Evolutionary conservation across 1,140 invertebrate species (phyloP).

Genomic region (Temnothorax nylanderi): DNA sequence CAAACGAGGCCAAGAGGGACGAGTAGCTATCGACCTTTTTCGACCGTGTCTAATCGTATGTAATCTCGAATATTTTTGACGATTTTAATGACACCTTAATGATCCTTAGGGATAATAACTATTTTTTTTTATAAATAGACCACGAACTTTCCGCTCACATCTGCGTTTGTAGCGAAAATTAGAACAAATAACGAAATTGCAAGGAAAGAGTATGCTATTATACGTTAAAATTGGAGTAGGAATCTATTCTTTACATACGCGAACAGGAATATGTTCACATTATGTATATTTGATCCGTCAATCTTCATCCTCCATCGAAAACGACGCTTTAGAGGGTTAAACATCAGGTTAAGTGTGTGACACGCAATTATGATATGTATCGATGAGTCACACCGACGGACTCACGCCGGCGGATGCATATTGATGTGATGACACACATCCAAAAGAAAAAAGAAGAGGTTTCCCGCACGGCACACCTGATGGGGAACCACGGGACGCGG

Average conservation of each 20-base stretch:
- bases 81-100: conserved; percentile 38
- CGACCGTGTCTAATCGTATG: conserved; percentile 59
- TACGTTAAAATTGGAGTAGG: neutral
- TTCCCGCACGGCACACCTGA: conserved; percentile 1
- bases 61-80: conserved; percentile 66
- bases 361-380: conserved; percentile 35
- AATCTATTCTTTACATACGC: neutral
- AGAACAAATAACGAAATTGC: neutral
- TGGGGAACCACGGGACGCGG: conserved; percentile 4
- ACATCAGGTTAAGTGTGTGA: conserved; percentile 7
- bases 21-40: conserved; percentile 39
- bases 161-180: neutral
- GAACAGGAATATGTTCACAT: neutral
- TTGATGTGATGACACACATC: conserved; percentile 1
- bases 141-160: neutral
- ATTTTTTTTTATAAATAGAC: conserved; percentile 5
- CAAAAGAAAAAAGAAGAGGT: conserved; percentile 12
- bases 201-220: neutral
- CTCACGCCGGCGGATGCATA: neutral
- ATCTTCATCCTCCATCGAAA: neutral
- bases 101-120: neutral
- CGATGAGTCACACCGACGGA: conserved; percentile 14
- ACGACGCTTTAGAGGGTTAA: neutral
- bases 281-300: neutral
- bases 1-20: conserved; percentile 15